Evolutionary conservation across 1,140 invertebrate genomes (phyloP).

Genomic region (honey bee (Apis mellifera)): DNA sequence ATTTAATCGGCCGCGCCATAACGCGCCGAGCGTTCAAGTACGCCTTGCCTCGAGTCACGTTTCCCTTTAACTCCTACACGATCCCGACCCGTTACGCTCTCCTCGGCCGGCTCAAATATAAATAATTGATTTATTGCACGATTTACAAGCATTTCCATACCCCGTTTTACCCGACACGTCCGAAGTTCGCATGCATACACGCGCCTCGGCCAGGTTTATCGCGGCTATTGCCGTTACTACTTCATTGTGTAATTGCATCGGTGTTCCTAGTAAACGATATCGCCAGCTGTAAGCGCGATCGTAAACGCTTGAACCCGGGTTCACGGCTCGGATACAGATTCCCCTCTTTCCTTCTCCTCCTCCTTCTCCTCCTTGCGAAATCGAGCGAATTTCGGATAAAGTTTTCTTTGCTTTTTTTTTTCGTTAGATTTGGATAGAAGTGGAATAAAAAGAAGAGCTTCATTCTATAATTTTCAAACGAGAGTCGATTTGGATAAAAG

Average conservation of each 20-base stretch:
- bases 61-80: constrained; percentile 38
- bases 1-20: constrained; percentile 3
- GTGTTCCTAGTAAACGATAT: constrained; percentile 71
- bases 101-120: constrained; percentile 13
- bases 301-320: constrained; percentile 72
- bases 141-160: constrained; percentile 43
- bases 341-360: background rate
- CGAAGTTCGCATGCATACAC: constrained; percentile 51
- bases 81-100: constrained; percentile 1
- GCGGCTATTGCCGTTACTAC: constrained; percentile 69
- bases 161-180: constrained; percentile 33
- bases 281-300: constrained; percentile 65
- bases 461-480: too few relatives aligned
- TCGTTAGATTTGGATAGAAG: too few relatives aligned
- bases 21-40: constrained; percentile 17
- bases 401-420: background rate
- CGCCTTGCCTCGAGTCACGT: constrained; percentile 18
- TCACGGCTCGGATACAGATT: constrained; percentile 61
- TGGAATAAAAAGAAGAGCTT: too few relatives aligned
- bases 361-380: background rate
- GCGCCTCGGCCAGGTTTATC: constrained; percentile 55
- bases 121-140: constrained; percentile 64
- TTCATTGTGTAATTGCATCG: constrained; percentile 70
- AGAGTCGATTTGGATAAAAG: too few relatives aligned
- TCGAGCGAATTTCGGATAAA: background rate